phyloP scores from a whole-genome alignment of 2,888 invertebrate genomes.

The Epinotia brunnichana region DNA sequence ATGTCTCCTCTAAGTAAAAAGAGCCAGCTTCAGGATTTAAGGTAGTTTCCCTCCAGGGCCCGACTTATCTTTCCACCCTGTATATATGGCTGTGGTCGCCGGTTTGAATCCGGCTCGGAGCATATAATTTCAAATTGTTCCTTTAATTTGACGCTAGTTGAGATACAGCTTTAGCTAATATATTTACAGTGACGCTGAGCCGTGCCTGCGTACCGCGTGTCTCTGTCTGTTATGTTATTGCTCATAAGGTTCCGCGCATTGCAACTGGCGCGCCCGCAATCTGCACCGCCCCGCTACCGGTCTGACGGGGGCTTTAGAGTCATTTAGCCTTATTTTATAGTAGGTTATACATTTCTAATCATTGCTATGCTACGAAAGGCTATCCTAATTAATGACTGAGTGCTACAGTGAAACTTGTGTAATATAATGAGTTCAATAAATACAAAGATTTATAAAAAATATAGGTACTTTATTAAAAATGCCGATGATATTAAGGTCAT shows the following conservation, averaged over 20 bases:
- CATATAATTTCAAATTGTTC: too few relatives aligned
- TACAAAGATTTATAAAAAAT: constrained; percentile 52
- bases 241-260: background rate
- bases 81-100: too few relatives aligned
- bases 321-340: background rate
- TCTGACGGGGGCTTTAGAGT: background rate
- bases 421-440: constrained; percentile 23
- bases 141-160: too few relatives aligned
- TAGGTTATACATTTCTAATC: background rate
- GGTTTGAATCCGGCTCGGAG: too few relatives aligned
- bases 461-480: constrained; percentile 68
- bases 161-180: too few relatives aligned
- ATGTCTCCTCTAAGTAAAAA: too few relatives aligned
- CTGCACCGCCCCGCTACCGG: background rate
- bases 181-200: too few relatives aligned
- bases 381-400: background rate
- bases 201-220: too few relatives aligned
- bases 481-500: constrained; percentile 67
- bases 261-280: background rate
- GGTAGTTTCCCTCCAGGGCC: too few relatives aligned
- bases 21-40: too few relatives aligned
- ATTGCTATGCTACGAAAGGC: background rate
- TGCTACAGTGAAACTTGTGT: background rate
- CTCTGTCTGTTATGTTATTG: too few relatives aligned
- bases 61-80: too few relatives aligned